A percentile compares a stretch with the other conserved stretches of the same genome.
Evolutionary conservation across 2,113 vertebrate genomes (phyloP).

Genomic region (Megalops atlanticus): DNA sequence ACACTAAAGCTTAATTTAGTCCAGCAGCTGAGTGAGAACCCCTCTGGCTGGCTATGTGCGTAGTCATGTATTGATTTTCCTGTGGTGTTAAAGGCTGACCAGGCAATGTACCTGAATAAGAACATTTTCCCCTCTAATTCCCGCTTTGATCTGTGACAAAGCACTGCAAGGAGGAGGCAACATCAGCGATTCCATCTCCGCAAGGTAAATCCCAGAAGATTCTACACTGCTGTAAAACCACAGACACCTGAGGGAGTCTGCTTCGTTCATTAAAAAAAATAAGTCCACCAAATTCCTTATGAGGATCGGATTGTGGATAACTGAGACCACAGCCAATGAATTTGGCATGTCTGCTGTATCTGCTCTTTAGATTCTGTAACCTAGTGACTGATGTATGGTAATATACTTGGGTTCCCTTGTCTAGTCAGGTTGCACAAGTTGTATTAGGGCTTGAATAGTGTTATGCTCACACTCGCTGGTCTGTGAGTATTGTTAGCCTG

Average conservation of each 20-base stretch:
- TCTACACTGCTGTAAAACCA: neutral
- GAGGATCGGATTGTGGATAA: too few relatives aligned
- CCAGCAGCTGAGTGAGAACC: neutral
- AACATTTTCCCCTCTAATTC: neutral
- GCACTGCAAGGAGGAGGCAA: neutral
- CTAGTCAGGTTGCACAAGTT: too few relatives aligned
- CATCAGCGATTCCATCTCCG: neutral
- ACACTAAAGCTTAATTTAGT: neutral
- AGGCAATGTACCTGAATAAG: neutral
- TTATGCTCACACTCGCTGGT: too few relatives aligned
- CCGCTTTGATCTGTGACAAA: neutral
- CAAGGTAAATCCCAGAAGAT: neutral
- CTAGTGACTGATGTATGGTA: too few relatives aligned
- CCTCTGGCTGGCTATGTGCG: neutral
- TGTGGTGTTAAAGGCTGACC: neutral
- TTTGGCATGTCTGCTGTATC: too few relatives aligned
- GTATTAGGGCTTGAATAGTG: too few relatives aligned
- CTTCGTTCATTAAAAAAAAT: too few relatives aligned
- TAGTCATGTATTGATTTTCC: slow-evolving; percentile 2
- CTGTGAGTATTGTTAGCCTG: too few relatives aligned
- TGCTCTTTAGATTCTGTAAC: too few relatives aligned
- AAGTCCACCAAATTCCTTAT: too few relatives aligned
- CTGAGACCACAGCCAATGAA: too few relatives aligned
- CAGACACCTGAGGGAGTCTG: neutral
- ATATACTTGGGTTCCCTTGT: too few relatives aligned